Percentiles rank a stretch among this genome's conserved stretches.
Evolutionary conservation across 2,113 vertebrate genomes (phyloP).

Genomic region (Sorex fumeus): DNA sequence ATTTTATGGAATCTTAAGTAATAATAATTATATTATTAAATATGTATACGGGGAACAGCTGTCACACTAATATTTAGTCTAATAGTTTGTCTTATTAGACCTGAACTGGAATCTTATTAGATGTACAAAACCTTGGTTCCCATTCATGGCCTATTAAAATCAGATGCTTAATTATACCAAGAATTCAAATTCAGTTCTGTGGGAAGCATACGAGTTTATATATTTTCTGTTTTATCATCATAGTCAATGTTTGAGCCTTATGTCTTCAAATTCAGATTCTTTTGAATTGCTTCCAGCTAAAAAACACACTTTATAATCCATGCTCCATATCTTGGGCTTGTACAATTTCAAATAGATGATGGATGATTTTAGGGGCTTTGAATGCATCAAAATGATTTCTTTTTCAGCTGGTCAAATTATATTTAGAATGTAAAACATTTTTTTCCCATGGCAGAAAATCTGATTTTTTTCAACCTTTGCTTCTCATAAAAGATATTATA

Average conservation of each 20-base stretch:
- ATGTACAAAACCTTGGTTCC: background rate
- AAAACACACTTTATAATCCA: background rate
- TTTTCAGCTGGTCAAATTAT: too few relatives aligned
- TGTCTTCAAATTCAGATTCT: slow-evolving; percentile 29
- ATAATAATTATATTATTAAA: background rate
- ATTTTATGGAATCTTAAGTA: background rate
- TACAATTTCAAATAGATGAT: background rate
- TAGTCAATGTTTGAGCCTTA: background rate
- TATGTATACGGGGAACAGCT: background rate
- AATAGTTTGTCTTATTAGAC: background rate
- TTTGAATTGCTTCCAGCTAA: slow-evolving; percentile 19
- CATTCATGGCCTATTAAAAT: background rate
- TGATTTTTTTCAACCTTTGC: slow-evolving; percentile 24
- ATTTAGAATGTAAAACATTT: background rate
- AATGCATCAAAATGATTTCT: background rate
- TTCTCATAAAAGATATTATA: background rate
- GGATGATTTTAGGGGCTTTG: background rate
- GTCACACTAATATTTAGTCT: background rate
- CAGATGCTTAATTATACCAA: background rate
- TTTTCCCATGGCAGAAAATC: slow-evolving; percentile 35
- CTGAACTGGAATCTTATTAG: background rate
- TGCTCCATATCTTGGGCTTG: background rate
- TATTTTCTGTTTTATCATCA: background rate
- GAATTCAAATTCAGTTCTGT: background rate
- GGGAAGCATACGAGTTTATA: background rate